phyloP scores from a whole-genome alignment of 2,113 vertebrate genomes.

The Symphodus melops region DNA sequence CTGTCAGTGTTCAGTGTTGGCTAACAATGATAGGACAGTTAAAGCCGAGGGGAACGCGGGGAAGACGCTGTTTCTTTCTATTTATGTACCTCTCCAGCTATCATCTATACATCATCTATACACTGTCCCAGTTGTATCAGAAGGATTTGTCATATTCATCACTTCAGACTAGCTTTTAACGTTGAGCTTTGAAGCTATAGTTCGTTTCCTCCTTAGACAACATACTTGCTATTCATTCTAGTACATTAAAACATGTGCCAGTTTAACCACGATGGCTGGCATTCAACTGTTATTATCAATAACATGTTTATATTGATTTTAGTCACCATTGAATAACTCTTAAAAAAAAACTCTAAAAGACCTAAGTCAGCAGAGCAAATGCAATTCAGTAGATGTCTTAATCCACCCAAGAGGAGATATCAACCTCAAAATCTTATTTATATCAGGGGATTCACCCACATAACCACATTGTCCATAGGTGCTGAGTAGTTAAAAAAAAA shows the following conservation, averaged over 20 bases:
- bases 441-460: conserved; percentile 27
- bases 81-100: conserved; percentile 51
- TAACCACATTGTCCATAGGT: conserved; percentile 44
- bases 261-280: conserved; percentile 25
- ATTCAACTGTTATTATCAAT: conserved; percentile 34
- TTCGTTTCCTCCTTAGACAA: conserved; percentile 16
- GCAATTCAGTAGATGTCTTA: neutral
- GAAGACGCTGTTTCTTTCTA: conserved; percentile 58
- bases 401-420: conserved; percentile 6
- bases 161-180: conserved; percentile 14
- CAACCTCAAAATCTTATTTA: conserved; percentile 22
- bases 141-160: conserved; percentile 27
- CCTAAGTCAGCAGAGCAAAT: neutral
- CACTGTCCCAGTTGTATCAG: conserved; percentile 13
- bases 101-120: conserved; percentile 24
- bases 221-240: conserved; percentile 13
- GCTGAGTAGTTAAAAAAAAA: conserved; percentile 18
- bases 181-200: conserved; percentile 17
- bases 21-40: conserved; percentile 73
- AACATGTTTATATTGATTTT: neutral
- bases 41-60: conserved; percentile 53
- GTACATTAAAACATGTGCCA: conserved; percentile 4
- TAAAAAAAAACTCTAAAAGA: too few species aligned
- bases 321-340: neutral
- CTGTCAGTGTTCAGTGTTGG: conserved; percentile 69